Evolutionary conservation across 2,888 invertebrate genomes (phyloP).

Genomic region (Glyphotaelius pellucidus): DNA sequence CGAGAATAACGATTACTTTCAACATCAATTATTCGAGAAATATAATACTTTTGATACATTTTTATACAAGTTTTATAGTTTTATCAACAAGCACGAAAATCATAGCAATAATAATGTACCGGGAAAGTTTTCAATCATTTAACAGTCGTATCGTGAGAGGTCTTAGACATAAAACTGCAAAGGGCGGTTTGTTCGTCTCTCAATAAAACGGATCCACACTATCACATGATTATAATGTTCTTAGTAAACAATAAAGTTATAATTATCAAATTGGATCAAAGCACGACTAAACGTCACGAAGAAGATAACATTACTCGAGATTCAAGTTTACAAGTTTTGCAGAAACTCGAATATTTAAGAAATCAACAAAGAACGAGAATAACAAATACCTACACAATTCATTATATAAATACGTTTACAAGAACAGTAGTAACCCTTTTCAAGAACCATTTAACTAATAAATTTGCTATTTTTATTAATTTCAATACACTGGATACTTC

Average conservation of each 20-base stretch:
- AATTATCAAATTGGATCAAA: constrained; percentile 59
- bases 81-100: constrained; percentile 7
- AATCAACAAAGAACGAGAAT: not conserved
- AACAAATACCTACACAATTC: not conserved
- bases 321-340: not conserved
- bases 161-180: constrained; percentile 49
- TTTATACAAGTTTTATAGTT: not conserved
- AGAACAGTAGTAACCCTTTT: not conserved
- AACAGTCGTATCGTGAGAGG: constrained; percentile 59
- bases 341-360: not conserved
- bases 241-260: constrained; percentile 54
- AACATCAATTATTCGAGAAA: constrained; percentile 73
- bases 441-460: not conserved
- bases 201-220: constrained; percentile 49
- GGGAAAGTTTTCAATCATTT: constrained; percentile 2
- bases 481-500: not conserved
- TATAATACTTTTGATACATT: constrained; percentile 48
- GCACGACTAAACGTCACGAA: constrained; percentile 50
- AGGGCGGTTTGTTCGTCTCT: constrained; percentile 23
- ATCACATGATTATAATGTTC: constrained; percentile 56
- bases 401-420: not conserved
- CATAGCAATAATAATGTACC: constrained; percentile 22
- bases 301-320: not conserved
- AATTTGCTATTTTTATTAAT: not conserved
- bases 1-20: constrained; percentile 76